Evolutionary conservation across 2,113 vertebrate genomes (phyloP), one percentile per base, ranked within the genome.

Genomic region (Progne subis): DNA sequence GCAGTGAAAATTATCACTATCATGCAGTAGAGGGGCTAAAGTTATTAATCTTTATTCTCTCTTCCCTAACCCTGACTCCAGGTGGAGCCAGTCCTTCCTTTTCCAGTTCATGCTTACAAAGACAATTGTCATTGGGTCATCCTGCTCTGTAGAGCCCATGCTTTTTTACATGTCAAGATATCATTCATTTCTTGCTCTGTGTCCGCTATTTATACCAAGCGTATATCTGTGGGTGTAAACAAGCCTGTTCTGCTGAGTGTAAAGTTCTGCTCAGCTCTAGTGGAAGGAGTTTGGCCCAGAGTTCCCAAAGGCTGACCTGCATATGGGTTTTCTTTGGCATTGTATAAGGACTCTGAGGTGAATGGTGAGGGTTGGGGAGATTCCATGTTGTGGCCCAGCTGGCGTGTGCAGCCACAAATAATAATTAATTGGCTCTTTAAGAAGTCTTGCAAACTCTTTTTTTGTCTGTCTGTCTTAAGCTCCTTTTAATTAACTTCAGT

Each of bases 401-500:
- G 94, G 95, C 92, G 69, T 96, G 96, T 96, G 96, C 90, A 96
- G 83, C 95, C 90, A 82, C 85, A 90, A 86, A 88, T 92, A 95
- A 92, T 94, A 96, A 95, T 95, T 95, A 97, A 97, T 95, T 90
- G 92, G 77, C 90, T 97, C 84, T 96, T 96, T 96, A 93, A 96
- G 92, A 94, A 93, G 87, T 86, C 95, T 95, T 87, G 87, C 91
- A 91, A 96, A 94, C 75, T 91, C 61, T 74, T 82, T 84, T 91
- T 86, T 63, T 44, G 81, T 91, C 86, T 86, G 82, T 92, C 88
- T 90, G 88, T 94, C 95, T 95, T 95, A 96, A 97, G 88, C 95
- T 96, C 90, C 88, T 97, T 97, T 95, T 96, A 97, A 97, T 97
- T 97, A 97, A 97, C 90, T 93, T 92, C 92, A 94, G 96, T 96